Base-by-base conservation (phyloP, 1,140 invertebrate genomes). In the Drosophila sp. region DNA sequence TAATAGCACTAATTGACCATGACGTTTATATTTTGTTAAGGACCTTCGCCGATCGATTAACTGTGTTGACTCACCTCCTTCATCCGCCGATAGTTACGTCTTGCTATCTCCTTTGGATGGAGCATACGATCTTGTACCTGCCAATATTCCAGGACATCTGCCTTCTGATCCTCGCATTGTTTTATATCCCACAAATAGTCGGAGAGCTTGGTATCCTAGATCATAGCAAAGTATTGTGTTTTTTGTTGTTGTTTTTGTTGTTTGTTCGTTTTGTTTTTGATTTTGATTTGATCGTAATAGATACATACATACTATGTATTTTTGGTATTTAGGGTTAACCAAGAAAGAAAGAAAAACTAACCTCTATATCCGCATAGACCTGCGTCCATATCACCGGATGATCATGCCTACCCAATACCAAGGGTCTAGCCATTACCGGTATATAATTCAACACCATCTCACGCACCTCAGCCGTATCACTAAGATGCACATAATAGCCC, bases 401-500 rank as follows among this genome's bases (percentile, higher is more conserved):
- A 64, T 95, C 93, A n/a, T 94, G 94, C 84, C 94, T 93, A 75
- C 95, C 95, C 67, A 98, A 93, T 11, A 98, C 97, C 71, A 98
- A 93, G 0, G 97, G 97, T 71, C 97, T 93, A 6, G 97, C 97
- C 94, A 98, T 96, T 4, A 98, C 97, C 30, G 97, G 96, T 76
- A 98, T 95, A 91, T 98, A 98, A 90, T 97, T 96, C 67, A 98
- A 93, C 5, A 99, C 97, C 93, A 98, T 96, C 92, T 99, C 98
- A 44, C 97, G 94, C 8, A 99, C 97, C 93, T 99, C 98, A 10
- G 97, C 96, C 74, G 97, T 93, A 29, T 97, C 97, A 60, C 97
- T 97, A 40, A 99, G 95, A 91, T 99, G 98, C 35, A 98, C 97
- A 93, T 97, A 99, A 92, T 97, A 98, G 3, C 98, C 98, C 94